Evolutionary conservation across 30 jellyfish, hydroid and myxozoan species (phyloP), one percentile per base, ranked within the genome.

Genomic region (Aurelia sp.): DNA sequence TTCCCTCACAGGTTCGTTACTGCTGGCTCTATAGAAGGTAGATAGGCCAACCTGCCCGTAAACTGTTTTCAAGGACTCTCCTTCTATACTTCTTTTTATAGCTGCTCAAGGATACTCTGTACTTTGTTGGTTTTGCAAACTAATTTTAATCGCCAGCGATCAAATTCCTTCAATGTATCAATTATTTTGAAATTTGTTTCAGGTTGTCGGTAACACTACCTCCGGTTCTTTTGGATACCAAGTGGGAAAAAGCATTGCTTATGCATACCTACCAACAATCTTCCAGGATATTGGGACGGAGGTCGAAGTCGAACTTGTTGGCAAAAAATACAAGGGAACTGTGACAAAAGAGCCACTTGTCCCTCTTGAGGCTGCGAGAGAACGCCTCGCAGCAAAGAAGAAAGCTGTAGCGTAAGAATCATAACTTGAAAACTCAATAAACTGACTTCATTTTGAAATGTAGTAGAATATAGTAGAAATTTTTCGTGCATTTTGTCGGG

Each of bases 161-260:
- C 15, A 44, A 44, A 7, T 44, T 44, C 55, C 55, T 44, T 44
- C 55, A 7, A 44, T 7, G 7, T 9, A 44, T 44, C 8, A 3
- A 44, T 44, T 6, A 44, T 44, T 44, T 7, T 44, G 8, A 44
- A 16, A 13, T 20, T 7, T 22, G 6, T 55, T 51, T 3, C 50
- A 86, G 99, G 98, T 95, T 70, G 96, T 95, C 70, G 99, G 99
- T 17, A 89, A 95, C 90, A 95, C 99, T 12, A 89, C 99, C 20
- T 95, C 99, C 12, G 99, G 99, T 30, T 72, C 97, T 40, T 95
- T 79, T 75, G 98, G 99, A 57, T 90, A 90, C 76, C 93, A 86
- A 63, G 97, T 95, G 52, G 91, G 79, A 27, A 90, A 81, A 73
- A 95, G 99, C 88, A 90, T 95, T 40, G 97, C 97, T 40, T 95